phyloP scores from a whole-genome alignment of 1,140 invertebrate genomes.

The Lepeophtheirus salmonis region DNA sequence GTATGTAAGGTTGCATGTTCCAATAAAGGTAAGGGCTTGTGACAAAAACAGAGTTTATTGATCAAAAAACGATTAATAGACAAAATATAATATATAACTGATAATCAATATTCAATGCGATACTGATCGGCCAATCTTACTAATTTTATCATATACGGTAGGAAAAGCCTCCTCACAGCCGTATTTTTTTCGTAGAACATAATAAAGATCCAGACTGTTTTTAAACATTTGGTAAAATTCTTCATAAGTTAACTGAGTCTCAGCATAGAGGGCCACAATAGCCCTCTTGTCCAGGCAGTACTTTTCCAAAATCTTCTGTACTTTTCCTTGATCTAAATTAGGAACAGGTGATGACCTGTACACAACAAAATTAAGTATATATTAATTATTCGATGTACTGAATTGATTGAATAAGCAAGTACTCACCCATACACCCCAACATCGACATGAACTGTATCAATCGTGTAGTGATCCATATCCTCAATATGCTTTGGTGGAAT shows the following conservation, averaged over 20 bases:
- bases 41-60: too few relatives aligned
- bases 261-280: constrained; percentile 6
- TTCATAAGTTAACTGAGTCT: not conserved
- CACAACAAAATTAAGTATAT: too few relatives aligned
- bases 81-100: too few relatives aligned
- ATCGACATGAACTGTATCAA: constrained; percentile 46
- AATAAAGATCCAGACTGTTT: not conserved
- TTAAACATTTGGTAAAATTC: constrained; percentile 8
- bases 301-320: not conserved
- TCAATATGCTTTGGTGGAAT: constrained; percentile 46
- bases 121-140: constrained; percentile 1
- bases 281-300: not conserved
- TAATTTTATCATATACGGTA: constrained; percentile 13
- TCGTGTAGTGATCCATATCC: constrained; percentile 25
- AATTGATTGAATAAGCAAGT: too few relatives aligned
- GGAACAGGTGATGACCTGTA: not conserved
- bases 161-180: constrained; percentile 17
- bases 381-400: too few relatives aligned
- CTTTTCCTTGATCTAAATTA: not conserved
- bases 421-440: constrained; percentile 53
- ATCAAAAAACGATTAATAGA: too few relatives aligned
- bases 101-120: too few relatives aligned
- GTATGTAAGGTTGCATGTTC: too few relatives aligned
- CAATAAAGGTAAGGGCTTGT: too few relatives aligned
- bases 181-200: not conserved